phyloP scores from a whole-genome alignment of 2,113 vertebrate genomes.

The Zosterops borbonicus region DNA sequence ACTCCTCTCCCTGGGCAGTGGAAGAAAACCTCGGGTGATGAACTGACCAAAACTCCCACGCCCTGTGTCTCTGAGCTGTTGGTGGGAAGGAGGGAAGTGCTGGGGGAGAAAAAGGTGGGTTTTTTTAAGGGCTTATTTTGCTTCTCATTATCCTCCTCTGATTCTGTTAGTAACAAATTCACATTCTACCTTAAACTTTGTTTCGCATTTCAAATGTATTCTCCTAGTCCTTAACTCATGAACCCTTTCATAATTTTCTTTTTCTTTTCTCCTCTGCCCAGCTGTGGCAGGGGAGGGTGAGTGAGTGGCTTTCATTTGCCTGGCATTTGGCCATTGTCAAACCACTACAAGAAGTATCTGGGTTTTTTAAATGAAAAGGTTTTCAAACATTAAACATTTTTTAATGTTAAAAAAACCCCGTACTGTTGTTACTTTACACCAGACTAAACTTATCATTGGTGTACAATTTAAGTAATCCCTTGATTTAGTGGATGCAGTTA shows the following conservation, averaged over 20 bases:
- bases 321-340: neutral
- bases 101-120: neutral
- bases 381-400: neutral
- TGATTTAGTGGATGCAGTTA: neutral
- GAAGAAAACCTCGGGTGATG: fast-evolving
- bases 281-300: neutral
- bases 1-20: neutral
- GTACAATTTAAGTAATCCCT: neutral
- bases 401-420: neutral
- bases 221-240: neutral
- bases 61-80: neutral
- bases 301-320: fast-evolving
- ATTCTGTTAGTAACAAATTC: neutral
- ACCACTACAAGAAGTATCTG: neutral
- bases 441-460: neutral
- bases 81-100: neutral
- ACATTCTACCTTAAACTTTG: neutral
- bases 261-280: neutral
- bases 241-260: neutral
- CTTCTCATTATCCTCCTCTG: neutral
- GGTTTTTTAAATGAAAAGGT: neutral
- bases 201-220: neutral
- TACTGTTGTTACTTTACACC: neutral
- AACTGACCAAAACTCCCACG: neutral
- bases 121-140: neutral